Evolutionary conservation across 2,888 invertebrate species (phyloP).

Genomic region (Melanotus villosus): DNA sequence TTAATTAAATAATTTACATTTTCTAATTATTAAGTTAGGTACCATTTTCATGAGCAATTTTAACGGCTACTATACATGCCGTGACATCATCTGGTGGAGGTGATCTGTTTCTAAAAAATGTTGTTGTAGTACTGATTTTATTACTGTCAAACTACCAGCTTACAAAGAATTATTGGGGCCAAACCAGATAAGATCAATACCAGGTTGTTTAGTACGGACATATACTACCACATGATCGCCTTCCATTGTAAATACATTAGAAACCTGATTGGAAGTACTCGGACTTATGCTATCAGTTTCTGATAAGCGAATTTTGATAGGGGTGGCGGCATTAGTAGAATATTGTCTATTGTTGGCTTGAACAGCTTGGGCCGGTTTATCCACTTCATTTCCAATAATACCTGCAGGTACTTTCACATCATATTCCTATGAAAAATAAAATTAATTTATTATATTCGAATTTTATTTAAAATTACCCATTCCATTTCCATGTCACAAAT

Average conservation of each 20-base stretch:
- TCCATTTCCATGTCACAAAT: slow-evolving; percentile 75
- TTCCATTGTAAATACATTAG: slow-evolving; percentile 51
- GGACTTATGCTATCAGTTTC: slow-evolving; percentile 2
- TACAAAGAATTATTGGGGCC: slow-evolving; percentile 79
- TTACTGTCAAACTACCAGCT: slow-evolving; percentile 57
- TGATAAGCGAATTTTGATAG: too few relatives aligned
- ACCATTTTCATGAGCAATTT: slow-evolving; percentile 75
- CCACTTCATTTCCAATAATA: slow-evolving; percentile 92
- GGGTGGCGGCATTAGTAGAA: background rate
- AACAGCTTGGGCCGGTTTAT: slow-evolving; percentile 86
- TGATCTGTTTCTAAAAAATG: slow-evolving; percentile 77
- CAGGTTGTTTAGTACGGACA: slow-evolving; percentile 96
- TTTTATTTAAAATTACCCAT: slow-evolving; percentile 80
- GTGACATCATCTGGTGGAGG: slow-evolving; percentile 94
- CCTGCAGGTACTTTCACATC: slow-evolving; percentile 90
- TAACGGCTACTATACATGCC: slow-evolving; percentile 86
- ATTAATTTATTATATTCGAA: too few relatives aligned
- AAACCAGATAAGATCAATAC: slow-evolving; percentile 96
- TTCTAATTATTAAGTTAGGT: too few relatives aligned
- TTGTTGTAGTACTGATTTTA: too few relatives aligned
- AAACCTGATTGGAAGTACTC: slow-evolving; percentile 35
- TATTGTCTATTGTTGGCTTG: background rate
- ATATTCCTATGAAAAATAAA: slow-evolving; percentile 58
- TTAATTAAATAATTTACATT: too few relatives aligned
- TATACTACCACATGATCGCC: slow-evolving; percentile 77